phyloP scores from a whole-genome alignment of 1,140 invertebrate genomes.

The Acromyrmex echinatior region DNA sequence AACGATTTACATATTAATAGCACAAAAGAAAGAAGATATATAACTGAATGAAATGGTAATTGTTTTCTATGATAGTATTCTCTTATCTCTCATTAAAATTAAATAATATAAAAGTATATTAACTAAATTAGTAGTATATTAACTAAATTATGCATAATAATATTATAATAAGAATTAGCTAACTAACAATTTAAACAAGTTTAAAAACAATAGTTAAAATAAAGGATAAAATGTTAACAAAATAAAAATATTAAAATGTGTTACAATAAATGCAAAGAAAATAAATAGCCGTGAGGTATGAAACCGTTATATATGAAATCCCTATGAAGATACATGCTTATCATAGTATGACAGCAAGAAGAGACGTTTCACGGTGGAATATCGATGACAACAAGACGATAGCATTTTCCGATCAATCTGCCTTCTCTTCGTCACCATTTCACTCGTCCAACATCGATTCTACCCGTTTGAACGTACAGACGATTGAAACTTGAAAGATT shows the following conservation, averaged over 20 bases:
- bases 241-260: background rate
- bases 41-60: background rate
- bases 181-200: background rate
- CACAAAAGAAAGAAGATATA: background rate
- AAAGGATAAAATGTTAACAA: background rate
- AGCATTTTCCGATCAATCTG: slow-evolving; percentile 62
- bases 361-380: slow-evolving; percentile 37
- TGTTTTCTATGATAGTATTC: background rate
- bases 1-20: background rate
- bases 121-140: background rate
- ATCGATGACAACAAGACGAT: slow-evolving; percentile 57
- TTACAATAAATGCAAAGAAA: background rate
- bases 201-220: background rate
- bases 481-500: slow-evolving; percentile 61
- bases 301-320: background rate
- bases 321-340: slow-evolving; percentile 26
- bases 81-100: background rate
- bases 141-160: background rate
- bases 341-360: background rate
- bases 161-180: background rate
- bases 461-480: slow-evolving; percentile 38
- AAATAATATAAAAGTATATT: background rate
- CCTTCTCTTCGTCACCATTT: slow-evolving; percentile 30
- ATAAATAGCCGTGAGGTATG: background rate
- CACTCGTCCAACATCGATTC: slow-evolving; percentile 40